Conservation (phyloP, 30 jellyfish, hydroid and myxozoan genomes). For the Nemopilema nomurai region DNA sequence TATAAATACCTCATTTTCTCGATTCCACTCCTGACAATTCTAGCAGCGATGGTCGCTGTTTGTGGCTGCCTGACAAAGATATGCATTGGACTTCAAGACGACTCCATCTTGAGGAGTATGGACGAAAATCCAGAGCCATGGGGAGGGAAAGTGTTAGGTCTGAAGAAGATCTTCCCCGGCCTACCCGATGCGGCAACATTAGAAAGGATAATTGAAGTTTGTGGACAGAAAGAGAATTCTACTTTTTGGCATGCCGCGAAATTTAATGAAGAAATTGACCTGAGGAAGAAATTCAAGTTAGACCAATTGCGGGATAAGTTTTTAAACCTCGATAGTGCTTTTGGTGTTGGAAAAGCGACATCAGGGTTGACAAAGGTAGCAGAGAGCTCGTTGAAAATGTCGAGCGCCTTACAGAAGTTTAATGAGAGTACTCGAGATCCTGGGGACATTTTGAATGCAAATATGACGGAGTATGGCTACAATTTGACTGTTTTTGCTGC, state of each 20-base stretch:
- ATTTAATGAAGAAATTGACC: background rate
- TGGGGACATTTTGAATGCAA: slow-evolving; percentile 1
- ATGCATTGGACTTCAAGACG: slow-evolving; percentile 44
- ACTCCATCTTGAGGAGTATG: slow-evolving; percentile 15
- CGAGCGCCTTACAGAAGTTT: background rate
- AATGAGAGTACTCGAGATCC: slow-evolving; percentile 3
- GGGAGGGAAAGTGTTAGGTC: slow-evolving; percentile 38
- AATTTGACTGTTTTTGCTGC: slow-evolving; percentile 7
- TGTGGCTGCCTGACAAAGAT: slow-evolving; percentile 47
- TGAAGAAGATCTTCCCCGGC: slow-evolving; percentile 16
- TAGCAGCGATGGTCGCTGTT: slow-evolving; percentile 28
- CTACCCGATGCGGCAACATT: slow-evolving; percentile 1
- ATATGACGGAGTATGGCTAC: slow-evolving; percentile 19
- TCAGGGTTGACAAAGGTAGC: background rate
- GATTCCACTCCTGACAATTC: background rate
- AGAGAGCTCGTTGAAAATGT: background rate
- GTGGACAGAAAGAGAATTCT: slow-evolving; percentile 18
- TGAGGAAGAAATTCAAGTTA: slow-evolving; percentile 10
- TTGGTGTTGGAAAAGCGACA: slow-evolving; percentile 9
- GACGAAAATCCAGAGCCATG: slow-evolving; percentile 42
- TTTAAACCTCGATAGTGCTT: slow-evolving; percentile 11
- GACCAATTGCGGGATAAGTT: slow-evolving; percentile 1
- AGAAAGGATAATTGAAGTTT: background rate
- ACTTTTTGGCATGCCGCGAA: slow-evolving; percentile 38
- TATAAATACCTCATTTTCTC: slow-evolving; percentile 18